phyloP scores from a whole-genome alignment of 2,113 vertebrate species.

The Carollia perspicillata region DNA sequence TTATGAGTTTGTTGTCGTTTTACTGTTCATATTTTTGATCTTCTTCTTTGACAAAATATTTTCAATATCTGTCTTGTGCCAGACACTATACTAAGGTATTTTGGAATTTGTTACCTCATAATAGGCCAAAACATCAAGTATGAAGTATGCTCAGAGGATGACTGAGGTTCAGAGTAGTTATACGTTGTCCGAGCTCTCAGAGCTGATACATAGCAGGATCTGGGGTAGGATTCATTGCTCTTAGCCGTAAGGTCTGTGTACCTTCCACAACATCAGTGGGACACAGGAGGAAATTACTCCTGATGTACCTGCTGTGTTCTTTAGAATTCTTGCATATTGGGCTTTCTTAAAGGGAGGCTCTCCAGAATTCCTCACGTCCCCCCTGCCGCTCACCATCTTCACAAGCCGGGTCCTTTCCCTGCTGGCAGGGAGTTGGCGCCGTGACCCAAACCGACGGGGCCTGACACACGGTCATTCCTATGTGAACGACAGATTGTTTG shows the following conservation, averaged over 20 bases:
- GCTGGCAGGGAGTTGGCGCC: neutral
- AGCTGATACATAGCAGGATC: neutral
- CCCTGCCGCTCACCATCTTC: neutral
- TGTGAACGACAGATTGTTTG: neutral
- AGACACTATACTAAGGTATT: slow-evolving; percentile 21
- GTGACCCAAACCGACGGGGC: neutral
- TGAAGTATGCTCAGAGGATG: neutral
- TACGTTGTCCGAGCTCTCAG: neutral
- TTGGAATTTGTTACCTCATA: neutral
- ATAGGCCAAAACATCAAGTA: neutral
- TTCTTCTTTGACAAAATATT: slow-evolving; percentile 40
- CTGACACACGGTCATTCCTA: neutral
- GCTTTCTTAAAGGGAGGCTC: neutral
- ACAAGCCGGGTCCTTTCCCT: neutral
- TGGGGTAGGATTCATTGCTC: neutral
- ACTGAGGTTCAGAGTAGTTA: neutral
- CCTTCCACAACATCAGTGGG: neutral
- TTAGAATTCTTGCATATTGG: neutral
- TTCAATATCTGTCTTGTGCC: slow-evolving; percentile 16
- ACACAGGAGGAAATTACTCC: neutral
- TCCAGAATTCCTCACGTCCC: neutral
- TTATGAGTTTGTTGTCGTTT: no score
- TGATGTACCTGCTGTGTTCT: neutral
- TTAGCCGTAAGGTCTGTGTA: neutral
- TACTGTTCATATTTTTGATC: no score